Percentiles rank a stretch among this genome's conserved stretches.
These are phyloP conservation scores for Entelurus aequoreus DNA, from an alignment of 2,113 vertebrate genomes.

Conservation along the genomic window DNA sequence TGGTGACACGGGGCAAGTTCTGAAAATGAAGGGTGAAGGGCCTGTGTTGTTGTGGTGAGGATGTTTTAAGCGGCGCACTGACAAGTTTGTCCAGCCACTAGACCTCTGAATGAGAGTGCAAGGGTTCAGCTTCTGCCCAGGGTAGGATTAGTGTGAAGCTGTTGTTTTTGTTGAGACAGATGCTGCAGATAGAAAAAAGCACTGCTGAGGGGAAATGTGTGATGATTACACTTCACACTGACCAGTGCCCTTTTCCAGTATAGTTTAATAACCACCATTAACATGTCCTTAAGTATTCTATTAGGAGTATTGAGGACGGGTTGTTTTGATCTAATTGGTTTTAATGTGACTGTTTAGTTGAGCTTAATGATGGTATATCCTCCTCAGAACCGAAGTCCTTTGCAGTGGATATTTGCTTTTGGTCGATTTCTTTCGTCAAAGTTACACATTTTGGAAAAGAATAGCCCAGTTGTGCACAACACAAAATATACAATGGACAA, in stretches of 20 bases:
- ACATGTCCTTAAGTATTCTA: neutral
- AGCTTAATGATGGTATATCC: no score
- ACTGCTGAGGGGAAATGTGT: constrained; percentile 6
- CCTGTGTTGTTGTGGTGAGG: constrained; percentile 16
- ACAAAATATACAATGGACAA: no score
- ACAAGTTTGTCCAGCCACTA: constrained; percentile 24
- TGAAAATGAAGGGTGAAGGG: neutral
- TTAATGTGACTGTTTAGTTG: no score
- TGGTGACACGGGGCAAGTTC: neutral
- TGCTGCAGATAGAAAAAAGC: constrained; percentile 27
- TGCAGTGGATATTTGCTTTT: no score
- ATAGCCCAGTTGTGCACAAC: no score
- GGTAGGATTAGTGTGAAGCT: constrained; percentile 35
- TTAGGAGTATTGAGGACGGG: neutral
- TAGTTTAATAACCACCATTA: neutral
- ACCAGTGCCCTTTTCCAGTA: neutral
- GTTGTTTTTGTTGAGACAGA: constrained; percentile 28
- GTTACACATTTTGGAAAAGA: no score
- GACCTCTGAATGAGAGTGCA: constrained; percentile 17
- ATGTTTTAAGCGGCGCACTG: constrained; percentile 29
- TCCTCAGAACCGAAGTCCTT: no score
- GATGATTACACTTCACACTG: constrained; percentile 9
- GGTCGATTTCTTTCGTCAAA: no score
- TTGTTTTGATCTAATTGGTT: no score
- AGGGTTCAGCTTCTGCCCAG: constrained; percentile 37